Percentiles rank a stretch among this genome's conserved stretches.
phyloP scores from a whole-genome alignment of 2,113 vertebrate species.

The Thymallus thymallus region DNA sequence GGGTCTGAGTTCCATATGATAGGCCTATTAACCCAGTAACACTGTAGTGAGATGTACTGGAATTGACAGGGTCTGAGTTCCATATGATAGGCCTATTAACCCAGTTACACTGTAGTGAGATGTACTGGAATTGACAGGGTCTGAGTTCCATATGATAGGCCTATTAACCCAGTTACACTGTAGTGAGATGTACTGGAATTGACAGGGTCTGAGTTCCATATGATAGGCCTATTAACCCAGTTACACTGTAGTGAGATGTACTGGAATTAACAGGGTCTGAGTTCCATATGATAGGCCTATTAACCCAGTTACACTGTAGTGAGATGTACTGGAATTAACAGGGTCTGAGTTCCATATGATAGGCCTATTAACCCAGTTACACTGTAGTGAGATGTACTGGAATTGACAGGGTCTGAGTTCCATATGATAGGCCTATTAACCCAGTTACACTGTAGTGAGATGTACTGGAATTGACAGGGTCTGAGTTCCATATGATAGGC shows the following conservation, averaged over 20 bases:
- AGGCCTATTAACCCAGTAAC: too few species aligned
- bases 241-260: slow-evolving; percentile 54
- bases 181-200: slow-evolving; percentile 57
- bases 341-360: too few species aligned
- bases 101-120: slow-evolving; percentile 50
- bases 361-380: too few species aligned
- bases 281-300: too few species aligned
- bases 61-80: slow-evolving; percentile 28
- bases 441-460: slow-evolving; percentile 50
- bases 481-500: too few species aligned
- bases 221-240: too few species aligned
- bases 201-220: not conserved
- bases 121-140: slow-evolving; percentile 41
- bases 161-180: slow-evolving; percentile 37
- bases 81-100: too few species aligned
- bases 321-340: slow-evolving; percentile 56
- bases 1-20: too few species aligned
- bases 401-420: slow-evolving; percentile 28
- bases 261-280: slow-evolving; percentile 37
- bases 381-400: slow-evolving; percentile 55
- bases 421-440: too few species aligned
- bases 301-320: slow-evolving; percentile 36
- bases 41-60: slow-evolving; percentile 55
- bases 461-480: slow-evolving; percentile 41
- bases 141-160: too few species aligned